Evolutionary conservation across 2,888 invertebrate species (phyloP), one percentile per base, ranked within the genome.

Genomic region (Gastrophysa polygoni): DNA sequence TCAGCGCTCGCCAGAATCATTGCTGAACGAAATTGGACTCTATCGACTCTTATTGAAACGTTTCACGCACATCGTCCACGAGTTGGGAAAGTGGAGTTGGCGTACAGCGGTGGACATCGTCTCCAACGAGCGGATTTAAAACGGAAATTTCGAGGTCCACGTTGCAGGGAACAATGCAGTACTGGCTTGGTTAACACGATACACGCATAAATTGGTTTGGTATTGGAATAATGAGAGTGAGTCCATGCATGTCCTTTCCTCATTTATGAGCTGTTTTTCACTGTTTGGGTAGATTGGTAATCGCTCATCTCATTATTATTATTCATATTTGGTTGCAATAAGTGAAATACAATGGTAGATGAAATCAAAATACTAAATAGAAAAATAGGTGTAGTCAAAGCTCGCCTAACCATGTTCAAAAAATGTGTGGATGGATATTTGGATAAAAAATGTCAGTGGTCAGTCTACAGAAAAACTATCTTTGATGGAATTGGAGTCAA

Each of bases 401-500:
- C 47, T 56, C 56, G 56, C 29, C 47, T 56, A 46, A 56, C 29
- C 4, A 24, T 56, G 10, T 56, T 56, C 17, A 29, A 46, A 11
- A 56, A 56, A 46, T 56, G 46, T 56, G 56, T 56, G 7, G 47
- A 56, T 56, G 47, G 46, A 5, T 18, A 46, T 29, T 3, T 51
- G 38, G 10, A 51, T 3, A 51, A 11, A n/a, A 51, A 6, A 16
- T n/a, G 38, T 5, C 24, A 28, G 44, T 46, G 29, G 29, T 29
- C 17, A 29, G 16, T 7, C 16, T 17, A 29, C 47, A 47, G 56
- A 56, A 56, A 56, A 56, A 43, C 6, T 29, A 17, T 28, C 44
- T 11, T 46, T 56, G 29, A 56, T 56, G 11, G 56, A 56, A 56
- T n/a, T 47, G 32, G 56, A 56, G 18, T 56, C 48, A 16, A 38